Evolutionary conservation across 2,888 invertebrate genomes (phyloP), one percentile per base, ranked within the genome.

Genomic region (Drosophila maculinotata): DNA sequence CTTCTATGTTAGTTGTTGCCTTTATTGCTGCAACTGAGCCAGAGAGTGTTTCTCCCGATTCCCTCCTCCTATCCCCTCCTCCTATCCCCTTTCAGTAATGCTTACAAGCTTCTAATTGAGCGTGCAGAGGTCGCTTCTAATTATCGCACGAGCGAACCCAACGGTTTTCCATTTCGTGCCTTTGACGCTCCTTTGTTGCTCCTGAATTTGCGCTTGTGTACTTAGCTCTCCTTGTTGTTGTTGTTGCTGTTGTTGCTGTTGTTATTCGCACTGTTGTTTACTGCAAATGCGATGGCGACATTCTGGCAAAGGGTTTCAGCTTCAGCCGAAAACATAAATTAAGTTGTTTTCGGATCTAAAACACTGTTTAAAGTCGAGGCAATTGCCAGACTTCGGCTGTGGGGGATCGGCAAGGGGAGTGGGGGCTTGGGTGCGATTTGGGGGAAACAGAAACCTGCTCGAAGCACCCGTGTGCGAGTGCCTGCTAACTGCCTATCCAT

Each of bases 101-200:
- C 72, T 76, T 69, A 84, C 75, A 76, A 77, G 77, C 77, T 74
- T 77, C 84, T 84, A 85, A 88, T 86, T 87, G 87, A 87, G 81
- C 85, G 83, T 81, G 80, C 68, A 73, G 74, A 76, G 76, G 78
- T 70, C 67, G 73, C 76, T 82, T 86, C 72, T 87, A 87, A 87
- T 86, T 84, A 87, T 80, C 70, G 76, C 83, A 65, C 66, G 64
- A 63, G 64, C 45, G 45, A 69, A 54, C 63, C 58, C 44, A 57
- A 52, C 69, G 67, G 78, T 69, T 79, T 86, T 74, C 69, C 69
- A 82, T 82, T 66, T 71, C 73, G 76, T 75, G 73, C 69, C 79
- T 72, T 76, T 66, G 69, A 76, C 69, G 69, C 69, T 62, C 59
- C 56, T 76, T 73, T 74, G 70, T 72, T 69, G 53, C 69, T 53